phyloP scores from a whole-genome alignment of 2,113 vertebrate species.

The mouse (Mus musculus) region GRCm39 chr6:22866501-22867000 shows the following conservation, averaged over 20 bases:
- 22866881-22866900: background rate
- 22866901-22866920: background rate
- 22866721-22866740: background rate
- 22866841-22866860: conserved; percentile 27
- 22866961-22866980: background rate
- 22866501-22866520: background rate
- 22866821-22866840: background rate
- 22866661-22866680: background rate
- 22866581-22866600: background rate
- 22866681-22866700: background rate
- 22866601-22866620: background rate
- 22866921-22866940: background rate
- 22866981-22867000: background rate
- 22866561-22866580: background rate
- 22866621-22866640: background rate
- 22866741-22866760: background rate
- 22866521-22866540: background rate
- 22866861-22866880: conserved; percentile 2
- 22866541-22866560: background rate
- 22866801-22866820: background rate
- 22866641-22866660: background rate
- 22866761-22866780: conserved; percentile 48
- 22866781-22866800: conserved; percentile 9
- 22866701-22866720: conserved; percentile 44
- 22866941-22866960: background rate